Percentiles rank a stretch among this genome's conserved stretches.
Evolutionary conservation across 2,113 vertebrate species (phyloP).

Genomic region (Chaenocephalus aceratus): DNA sequence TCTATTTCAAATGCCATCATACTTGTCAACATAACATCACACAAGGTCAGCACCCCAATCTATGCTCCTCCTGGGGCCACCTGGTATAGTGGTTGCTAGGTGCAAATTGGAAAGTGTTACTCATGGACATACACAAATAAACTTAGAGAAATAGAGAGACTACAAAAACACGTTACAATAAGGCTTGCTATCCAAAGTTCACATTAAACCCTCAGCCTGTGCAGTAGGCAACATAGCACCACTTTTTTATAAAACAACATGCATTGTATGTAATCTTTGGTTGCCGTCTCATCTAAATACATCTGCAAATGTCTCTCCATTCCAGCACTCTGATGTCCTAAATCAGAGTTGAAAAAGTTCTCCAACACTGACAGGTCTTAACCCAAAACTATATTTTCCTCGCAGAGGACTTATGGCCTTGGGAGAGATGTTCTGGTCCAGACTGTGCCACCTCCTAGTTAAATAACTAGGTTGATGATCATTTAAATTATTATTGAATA

Average conservation of each 20-base stretch:
- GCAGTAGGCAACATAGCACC: neutral
- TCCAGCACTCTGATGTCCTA: too few species aligned
- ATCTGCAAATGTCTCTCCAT: too few species aligned
- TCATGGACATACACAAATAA: conserved; percentile 32
- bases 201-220: neutral
- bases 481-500: too few species aligned
- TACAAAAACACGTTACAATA: conserved; percentile 18
- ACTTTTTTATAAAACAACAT: neutral
- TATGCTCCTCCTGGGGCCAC: conserved; percentile 65
- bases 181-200: neutral
- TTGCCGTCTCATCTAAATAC: too few species aligned
- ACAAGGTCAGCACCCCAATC: conserved; percentile 83
- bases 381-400: too few species aligned
- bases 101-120: conserved; percentile 74
- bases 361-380: too few species aligned
- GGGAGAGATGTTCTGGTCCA: too few species aligned
- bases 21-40: conserved; percentile 82
- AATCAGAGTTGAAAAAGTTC: too few species aligned
- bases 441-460: too few species aligned
- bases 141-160: conserved; percentile 1
- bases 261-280: neutral
- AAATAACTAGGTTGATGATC: too few species aligned
- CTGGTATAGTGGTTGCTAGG: conserved; percentile 65
- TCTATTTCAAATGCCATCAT: conserved; percentile 82
- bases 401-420: too few species aligned